Percentiles rank a stretch among this genome's conserved stretches.
Evolutionary conservation across 2,888 invertebrate genomes (phyloP).

Genomic region (Trachelus troglodyta): DNA sequence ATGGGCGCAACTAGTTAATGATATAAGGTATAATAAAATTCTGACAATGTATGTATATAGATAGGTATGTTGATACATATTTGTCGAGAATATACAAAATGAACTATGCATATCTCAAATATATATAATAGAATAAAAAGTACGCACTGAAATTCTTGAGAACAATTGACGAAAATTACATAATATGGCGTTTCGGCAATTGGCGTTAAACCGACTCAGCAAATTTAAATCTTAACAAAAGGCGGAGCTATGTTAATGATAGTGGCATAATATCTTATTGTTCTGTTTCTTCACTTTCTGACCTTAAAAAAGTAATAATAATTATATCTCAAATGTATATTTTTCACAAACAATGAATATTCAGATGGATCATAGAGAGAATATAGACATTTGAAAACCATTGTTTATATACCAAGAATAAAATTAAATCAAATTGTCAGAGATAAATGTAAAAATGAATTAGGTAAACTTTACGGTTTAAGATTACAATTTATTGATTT

Average conservation of each 20-base stretch:
- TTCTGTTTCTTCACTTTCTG: background rate
- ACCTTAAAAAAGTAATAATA: background rate
- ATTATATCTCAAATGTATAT: too few relatives aligned
- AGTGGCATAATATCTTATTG: background rate
- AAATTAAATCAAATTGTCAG: background rate
- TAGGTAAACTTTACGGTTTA: background rate
- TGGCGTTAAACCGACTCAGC: conserved; percentile 11
- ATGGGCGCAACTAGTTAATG: background rate
- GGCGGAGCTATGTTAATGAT: conserved; percentile 18
- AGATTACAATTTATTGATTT: background rate
- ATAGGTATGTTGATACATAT: too few relatives aligned
- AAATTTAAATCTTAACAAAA: conserved; percentile 31
- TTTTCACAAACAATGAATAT: too few relatives aligned
- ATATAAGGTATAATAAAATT: background rate
- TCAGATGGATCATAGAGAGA: background rate
- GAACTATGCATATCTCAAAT: background rate
- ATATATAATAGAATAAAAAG: background rate
- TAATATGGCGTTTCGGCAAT: conserved; percentile 6
- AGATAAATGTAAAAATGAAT: background rate
- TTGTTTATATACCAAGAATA: background rate
- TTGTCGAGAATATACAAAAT: background rate
- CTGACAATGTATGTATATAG: background rate
- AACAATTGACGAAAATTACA: conserved; percentile 32
- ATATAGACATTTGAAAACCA: background rate
- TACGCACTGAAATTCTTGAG: conserved; percentile 6